Evolutionary conservation across 2,888 invertebrate species (phyloP).

Genomic region (Shargacucullia verbasci): DNA sequence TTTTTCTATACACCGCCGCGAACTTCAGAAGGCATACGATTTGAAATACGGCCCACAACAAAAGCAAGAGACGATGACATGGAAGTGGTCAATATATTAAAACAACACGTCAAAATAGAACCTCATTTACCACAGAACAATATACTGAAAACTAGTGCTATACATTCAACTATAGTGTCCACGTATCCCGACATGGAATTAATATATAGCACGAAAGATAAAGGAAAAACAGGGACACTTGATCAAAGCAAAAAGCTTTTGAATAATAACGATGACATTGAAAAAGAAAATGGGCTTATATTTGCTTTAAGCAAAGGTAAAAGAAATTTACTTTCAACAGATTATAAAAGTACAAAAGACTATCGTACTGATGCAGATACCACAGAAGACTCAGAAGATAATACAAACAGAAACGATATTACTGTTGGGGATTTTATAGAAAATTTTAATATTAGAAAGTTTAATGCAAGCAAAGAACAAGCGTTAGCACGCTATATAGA

Average conservation of each 20-base stretch:
- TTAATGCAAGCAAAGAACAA: background rate
- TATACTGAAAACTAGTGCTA: background rate
- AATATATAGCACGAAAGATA: background rate
- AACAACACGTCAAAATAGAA: conserved; percentile 61
- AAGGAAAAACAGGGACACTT: background rate
- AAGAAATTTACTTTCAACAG: conserved; percentile 52
- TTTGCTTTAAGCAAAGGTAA: conserved; percentile 14
- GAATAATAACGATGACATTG: background rate
- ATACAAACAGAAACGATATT: background rate
- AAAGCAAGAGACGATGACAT: conserved; percentile 37
- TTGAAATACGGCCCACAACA: conserved; percentile 57
- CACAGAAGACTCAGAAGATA: background rate
- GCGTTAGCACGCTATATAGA: conserved; percentile 14
- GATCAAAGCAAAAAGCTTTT: background rate
- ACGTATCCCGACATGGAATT: conserved; percentile 1
- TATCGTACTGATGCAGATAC: conserved; percentile 2
- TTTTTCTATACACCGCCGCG: background rate
- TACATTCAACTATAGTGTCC: conserved; percentile 4
- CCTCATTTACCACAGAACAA: background rate
- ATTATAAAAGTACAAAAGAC: background rate
- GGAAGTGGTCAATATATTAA: conserved; percentile 46
- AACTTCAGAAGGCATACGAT: conserved; percentile 58
- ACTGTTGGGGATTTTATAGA: conserved; percentile 21
- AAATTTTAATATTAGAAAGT: background rate
- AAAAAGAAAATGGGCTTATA: background rate